Percentiles rank a stretch among this genome's conserved stretches.
Evolutionary conservation across 2,113 vertebrate genomes (phyloP).

Genomic region (Dromiciops gliroides): DNA sequence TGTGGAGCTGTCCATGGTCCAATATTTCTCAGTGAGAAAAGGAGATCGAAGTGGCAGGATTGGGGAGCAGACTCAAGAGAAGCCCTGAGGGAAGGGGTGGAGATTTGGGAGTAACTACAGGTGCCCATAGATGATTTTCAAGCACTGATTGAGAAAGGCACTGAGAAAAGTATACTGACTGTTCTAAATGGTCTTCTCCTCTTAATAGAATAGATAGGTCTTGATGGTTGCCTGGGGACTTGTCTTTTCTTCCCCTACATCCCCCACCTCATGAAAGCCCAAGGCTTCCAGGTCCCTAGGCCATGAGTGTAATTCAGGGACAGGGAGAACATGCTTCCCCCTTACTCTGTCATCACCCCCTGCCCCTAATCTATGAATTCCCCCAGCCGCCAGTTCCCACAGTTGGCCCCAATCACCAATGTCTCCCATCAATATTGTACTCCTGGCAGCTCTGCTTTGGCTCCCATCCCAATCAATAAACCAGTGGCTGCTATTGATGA

Average conservation of each 20-base stretch:
- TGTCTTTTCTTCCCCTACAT: background rate
- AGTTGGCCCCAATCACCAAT: conserved; percentile 76
- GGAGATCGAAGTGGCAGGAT: background rate
- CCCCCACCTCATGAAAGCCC: background rate
- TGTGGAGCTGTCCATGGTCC: background rate
- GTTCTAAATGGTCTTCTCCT: background rate
- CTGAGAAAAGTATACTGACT: background rate
- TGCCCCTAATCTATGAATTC: background rate
- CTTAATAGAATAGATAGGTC: background rate
- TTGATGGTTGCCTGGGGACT: background rate
- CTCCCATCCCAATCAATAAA: conserved; percentile 82
- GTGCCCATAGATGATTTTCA: background rate
- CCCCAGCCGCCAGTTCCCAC: conserved; percentile 80
- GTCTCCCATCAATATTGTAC: conserved; percentile 80
- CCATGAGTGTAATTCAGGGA: background rate
- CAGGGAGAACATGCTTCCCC: background rate
- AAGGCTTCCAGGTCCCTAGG: conserved; percentile 59
- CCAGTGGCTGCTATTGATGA: conserved; percentile 81
- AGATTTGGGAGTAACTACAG: background rate
- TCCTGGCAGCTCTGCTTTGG: conserved; percentile 67
- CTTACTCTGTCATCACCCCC: background rate
- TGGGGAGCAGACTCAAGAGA: background rate
- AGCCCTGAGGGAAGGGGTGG: background rate
- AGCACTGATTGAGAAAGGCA: background rate
- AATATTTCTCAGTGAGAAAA: background rate